Base-by-base conservation (phyloP, 2,797 vertebrate genomes). In the Channallabes apus region DNA sequence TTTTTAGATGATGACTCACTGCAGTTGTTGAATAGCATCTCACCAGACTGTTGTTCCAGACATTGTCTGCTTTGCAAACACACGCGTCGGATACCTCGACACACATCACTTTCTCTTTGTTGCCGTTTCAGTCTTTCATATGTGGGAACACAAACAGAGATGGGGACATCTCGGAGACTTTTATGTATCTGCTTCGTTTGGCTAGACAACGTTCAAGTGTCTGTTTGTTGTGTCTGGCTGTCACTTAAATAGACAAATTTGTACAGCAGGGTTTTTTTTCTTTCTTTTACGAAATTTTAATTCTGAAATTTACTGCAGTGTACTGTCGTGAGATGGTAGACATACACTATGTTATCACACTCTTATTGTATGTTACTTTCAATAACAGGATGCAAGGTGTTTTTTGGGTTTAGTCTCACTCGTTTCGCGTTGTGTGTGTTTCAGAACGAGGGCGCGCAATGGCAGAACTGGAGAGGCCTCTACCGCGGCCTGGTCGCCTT, bases 381-480 rank as follows among this genome's bases (percentile, higher is more conserved):
- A 22, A 0, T 32, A 75, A 75, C 1, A 29, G 11, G 14, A 32
- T 61, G 4, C 58, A 79, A 79, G 77, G 22, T 41, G 8, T 32
- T 56, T 56, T 82, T 65, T 82, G 72, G 54, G 61, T n/a, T 64
- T 65, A 4, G 2, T 29, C n/a, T 29, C 35, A 64, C 64, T 89
- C 15, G 86, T 32, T 65, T 14, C 87, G 17, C 15, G 35, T 80
- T 88, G 80, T 0, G 41, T 82, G 65, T 81, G 65, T 89, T 90
- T 87, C 86, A 94, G 94, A 88, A 91, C 24, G 89, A 58, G 0
- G 92, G 69, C 68, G 93, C 90, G 29, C 91, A 85, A 56, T 94
- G 93, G 94, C 92, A 90, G 84, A 89, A 93, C 91, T 94, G 91
- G 94, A 91, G 92, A 85, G 93, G 91, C 4, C 84, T 90, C 69